Base-by-base conservation (phyloP, 2,888 invertebrate genomes). In the Thereva unica region DNA sequence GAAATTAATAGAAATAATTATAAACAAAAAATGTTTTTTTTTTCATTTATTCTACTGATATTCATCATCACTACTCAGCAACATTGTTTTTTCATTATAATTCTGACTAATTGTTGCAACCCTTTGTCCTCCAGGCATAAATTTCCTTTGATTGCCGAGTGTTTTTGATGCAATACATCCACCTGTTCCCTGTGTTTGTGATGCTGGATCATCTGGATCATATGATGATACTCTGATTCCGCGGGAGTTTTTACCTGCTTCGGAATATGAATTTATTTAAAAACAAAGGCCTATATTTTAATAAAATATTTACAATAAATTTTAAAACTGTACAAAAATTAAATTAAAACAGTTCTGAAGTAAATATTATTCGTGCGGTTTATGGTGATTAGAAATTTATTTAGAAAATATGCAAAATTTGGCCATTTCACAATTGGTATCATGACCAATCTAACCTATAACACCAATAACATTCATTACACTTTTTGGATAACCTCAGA, bases 71-170 rank as follows among this genome's bases (percentile, higher is more conserved):
- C 95, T 95, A 83, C 94, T 95, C 73, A 97, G 86, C 71, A 97
- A 86, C 84, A 95, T 95, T 45, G 96, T 95, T 84, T 96, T 96
- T 85, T 97, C 97, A 82, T 93, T 95, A 84, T 95, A 95, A 82
- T 91, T 91, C 75, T 90, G 89, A 73, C 89, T 87, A 78, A 91
- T 91, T 74, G 91, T 91, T 42, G 92, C 87, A 66, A 91, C 90
- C 50, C 90, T 86, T 75, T 90, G 89, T 41, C 89, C 87, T 59
- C 87, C 85, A 52, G 86, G 84, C 66, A 85, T 83, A 65, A 86
- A 86, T 70, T 86, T 86, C 35, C 82, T 72, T 72, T 78, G 81
- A 71, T 79, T 81, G 35, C 79, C 82, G 63, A 81, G 73, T 7
- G 82, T 81, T 74, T 80, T 80, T 45, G 80, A 71, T 80, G 82